Conservation (phyloP, 2,888 invertebrate species). For the Rambutsinella grinnellia region DNA sequence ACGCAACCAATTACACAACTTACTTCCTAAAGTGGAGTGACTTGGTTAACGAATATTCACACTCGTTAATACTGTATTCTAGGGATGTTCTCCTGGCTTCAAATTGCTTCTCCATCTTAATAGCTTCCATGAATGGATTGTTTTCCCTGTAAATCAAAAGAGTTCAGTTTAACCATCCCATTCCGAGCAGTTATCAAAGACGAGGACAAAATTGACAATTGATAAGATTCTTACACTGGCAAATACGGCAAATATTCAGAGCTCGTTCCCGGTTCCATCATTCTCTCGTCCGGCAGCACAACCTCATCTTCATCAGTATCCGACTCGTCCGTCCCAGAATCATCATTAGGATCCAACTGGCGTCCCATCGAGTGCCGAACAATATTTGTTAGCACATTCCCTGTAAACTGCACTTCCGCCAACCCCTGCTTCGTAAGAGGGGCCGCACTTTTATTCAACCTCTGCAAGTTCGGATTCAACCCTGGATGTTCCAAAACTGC, state of each 20-base stretch:
- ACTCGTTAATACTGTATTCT: slow-evolving; percentile 34
- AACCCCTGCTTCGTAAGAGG: slow-evolving; percentile 27
- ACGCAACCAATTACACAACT: background rate
- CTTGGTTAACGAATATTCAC: slow-evolving; percentile 36
- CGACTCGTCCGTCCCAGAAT: slow-evolving; percentile 36
- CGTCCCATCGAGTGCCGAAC: slow-evolving; percentile 31
- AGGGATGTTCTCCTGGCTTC: slow-evolving; percentile 30
- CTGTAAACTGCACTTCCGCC: slow-evolving; percentile 26
- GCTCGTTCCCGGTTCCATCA: slow-evolving; percentile 2
- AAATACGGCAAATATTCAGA: slow-evolving; percentile 16
- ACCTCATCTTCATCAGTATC: slow-evolving; percentile 41
- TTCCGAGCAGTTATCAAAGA: too few relatives aligned
- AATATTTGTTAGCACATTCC: slow-evolving; percentile 22
- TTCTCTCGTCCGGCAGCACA: slow-evolving; percentile 34
- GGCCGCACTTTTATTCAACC: background rate
- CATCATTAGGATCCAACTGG: slow-evolving; percentile 18
- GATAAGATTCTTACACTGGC: slow-evolving; percentile 25
- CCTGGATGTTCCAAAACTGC: slow-evolving; percentile 18
- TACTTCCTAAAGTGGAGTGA: slow-evolving; percentile 22
- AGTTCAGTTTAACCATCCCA: too few relatives aligned
- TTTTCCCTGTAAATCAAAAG: slow-evolving; percentile 31
- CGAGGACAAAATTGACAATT: background rate
- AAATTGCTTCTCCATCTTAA: slow-evolving; percentile 32
- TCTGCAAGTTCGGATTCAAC: background rate
- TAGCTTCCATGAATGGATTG: slow-evolving; percentile 34